Conservation (phyloP, 2,113 vertebrate genomes). For the Sula dactylatra region DNA sequence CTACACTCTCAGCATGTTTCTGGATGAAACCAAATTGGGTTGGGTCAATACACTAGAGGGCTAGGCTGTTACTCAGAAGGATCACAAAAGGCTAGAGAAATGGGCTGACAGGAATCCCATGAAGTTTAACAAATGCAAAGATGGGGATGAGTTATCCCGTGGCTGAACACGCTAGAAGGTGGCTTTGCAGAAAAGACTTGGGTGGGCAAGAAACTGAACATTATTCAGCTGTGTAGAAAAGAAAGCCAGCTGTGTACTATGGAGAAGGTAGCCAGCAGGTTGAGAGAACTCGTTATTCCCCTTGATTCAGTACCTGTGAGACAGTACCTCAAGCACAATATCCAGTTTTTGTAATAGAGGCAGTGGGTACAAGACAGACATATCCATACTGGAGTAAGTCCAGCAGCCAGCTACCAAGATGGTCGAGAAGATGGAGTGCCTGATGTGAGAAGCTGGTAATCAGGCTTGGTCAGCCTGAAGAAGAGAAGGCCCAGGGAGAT, state of each 20-base stretch:
- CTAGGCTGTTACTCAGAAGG: not conserved
- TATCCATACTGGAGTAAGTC: not conserved
- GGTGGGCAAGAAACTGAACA: not conserved
- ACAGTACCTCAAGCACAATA: not conserved
- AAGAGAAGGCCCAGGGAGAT: not conserved
- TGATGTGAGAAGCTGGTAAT: not conserved
- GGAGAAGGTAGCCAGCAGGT: not conserved
- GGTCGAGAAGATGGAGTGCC: not conserved
- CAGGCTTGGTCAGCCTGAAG: not conserved
- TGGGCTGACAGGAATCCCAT: not conserved
- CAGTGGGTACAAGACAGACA: too few relatives aligned
- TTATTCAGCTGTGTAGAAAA: not conserved
- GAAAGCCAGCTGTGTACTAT: not conserved
- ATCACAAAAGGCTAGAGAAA: not conserved
- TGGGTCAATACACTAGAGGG: not conserved
- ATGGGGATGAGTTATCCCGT: not conserved
- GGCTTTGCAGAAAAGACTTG: not conserved
- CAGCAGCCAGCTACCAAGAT: not conserved
- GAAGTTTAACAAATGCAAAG: not conserved
- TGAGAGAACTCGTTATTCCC: not conserved
- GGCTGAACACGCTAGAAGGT: not conserved
- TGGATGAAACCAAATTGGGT: not conserved
- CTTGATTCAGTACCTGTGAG: not conserved
- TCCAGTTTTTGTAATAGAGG: not conserved
- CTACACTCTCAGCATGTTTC: not conserved